Conservation (phyloP, 2,888 invertebrate species). For the Epistrophe grossulariae region DNA sequence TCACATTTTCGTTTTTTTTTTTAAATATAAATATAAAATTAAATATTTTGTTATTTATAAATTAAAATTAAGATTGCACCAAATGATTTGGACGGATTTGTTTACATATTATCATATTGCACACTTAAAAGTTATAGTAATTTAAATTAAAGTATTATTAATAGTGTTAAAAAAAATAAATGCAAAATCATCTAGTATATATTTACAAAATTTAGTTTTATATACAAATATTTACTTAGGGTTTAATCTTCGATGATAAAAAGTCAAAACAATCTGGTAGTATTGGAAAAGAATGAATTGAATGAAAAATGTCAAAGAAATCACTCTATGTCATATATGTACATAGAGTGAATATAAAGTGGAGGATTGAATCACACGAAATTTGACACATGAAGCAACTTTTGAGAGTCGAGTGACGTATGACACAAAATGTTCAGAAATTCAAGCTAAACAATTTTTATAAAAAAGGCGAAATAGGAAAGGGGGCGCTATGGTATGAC, state of each 20-base stretch:
- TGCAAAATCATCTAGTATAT: not conserved
- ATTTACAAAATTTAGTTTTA: constrained; percentile 1
- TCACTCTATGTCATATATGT: too few relatives aligned
- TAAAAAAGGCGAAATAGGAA: too few relatives aligned
- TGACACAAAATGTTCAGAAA: too few relatives aligned
- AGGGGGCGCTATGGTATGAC: too few relatives aligned
- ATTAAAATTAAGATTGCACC: constrained; percentile 57
- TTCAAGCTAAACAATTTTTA: too few relatives aligned
- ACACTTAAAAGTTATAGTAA: constrained; percentile 13
- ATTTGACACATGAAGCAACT: too few relatives aligned
- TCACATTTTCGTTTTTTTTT: constrained; percentile 80
- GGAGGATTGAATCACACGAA: too few relatives aligned
- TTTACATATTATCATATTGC: constrained; percentile 57
- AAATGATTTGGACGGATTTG: constrained; percentile 65
- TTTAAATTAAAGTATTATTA: constrained; percentile 10
- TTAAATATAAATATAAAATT: constrained; percentile 30
- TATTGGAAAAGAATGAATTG: not conserved
- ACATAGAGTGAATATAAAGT: too few relatives aligned
- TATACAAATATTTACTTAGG: not conserved
- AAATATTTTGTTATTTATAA: not conserved
- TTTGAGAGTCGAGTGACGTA: too few relatives aligned
- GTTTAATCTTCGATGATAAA: not conserved
- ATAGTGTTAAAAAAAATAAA: not conserved
- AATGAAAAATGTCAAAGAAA: too few relatives aligned
- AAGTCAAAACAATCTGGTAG: not conserved